Evolutionary conservation across 53 echinoderm and acorn worm species (phyloP).

Genomic region (Patiria pectinifera): DNA sequence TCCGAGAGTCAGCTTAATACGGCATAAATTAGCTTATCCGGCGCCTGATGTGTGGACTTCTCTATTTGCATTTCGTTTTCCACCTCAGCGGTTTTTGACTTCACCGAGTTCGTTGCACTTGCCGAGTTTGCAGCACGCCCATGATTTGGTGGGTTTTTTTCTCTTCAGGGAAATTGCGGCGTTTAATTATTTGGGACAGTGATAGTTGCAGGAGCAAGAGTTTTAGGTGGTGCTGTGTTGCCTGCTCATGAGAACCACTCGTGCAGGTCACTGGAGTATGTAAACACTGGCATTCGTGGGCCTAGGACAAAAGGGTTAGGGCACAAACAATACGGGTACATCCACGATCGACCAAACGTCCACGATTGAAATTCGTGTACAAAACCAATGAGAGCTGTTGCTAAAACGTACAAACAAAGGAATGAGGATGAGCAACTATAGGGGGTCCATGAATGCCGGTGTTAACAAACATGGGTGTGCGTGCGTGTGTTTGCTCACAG

Average conservation of each 20-base stretch:
- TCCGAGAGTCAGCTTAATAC: background rate
- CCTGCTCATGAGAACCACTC: background rate
- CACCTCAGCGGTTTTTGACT: background rate
- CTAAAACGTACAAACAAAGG: too few relatives aligned
- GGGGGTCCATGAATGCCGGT: too few relatives aligned
- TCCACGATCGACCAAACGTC: too few relatives aligned
- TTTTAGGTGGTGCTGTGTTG: background rate
- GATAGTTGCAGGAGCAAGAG: background rate
- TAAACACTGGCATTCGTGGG: too few relatives aligned
- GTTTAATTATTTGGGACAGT: background rate
- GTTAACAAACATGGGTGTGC: too few relatives aligned
- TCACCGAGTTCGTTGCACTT: background rate
- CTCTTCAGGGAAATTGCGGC: background rate
- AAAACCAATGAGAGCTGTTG: too few relatives aligned
- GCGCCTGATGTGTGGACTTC: background rate
- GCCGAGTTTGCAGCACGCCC: background rate
- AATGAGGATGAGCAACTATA: too few relatives aligned
- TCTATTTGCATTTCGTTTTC: slow-evolving; percentile 34
- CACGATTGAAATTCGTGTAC: too few relatives aligned
- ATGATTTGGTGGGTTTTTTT: background rate
- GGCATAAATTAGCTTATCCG: slow-evolving; percentile 31
- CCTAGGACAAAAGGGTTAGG: too few relatives aligned
- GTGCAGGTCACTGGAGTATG: too few relatives aligned
- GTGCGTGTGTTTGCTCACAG: too few relatives aligned
- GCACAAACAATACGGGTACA: too few relatives aligned